These are phyloP conservation scores for Philopotamus ludificatus DNA, from an alignment of 1,140 invertebrate genomes.

Conservation along the genomic window DNA sequence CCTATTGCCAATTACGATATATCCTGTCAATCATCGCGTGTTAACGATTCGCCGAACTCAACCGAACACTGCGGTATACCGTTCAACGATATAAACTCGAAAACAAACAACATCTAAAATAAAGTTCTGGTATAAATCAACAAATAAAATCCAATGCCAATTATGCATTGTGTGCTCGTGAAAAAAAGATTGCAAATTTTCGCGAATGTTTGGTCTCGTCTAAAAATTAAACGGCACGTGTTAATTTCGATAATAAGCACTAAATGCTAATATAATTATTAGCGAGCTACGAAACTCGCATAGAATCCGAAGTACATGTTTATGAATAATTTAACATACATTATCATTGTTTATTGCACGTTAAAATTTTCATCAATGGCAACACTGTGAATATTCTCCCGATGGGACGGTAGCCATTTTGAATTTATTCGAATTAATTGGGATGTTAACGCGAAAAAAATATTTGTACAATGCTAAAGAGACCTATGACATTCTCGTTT, in stretches of 20 bases:
- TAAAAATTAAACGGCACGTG: neutral
- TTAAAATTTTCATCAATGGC: too few species aligned
- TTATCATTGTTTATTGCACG: too few species aligned
- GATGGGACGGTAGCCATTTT: too few species aligned
- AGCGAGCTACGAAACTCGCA: neutral
- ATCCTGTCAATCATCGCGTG: slow-evolving; percentile 23
- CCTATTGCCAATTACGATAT: slow-evolving; percentile 29
- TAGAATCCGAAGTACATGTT: too few species aligned
- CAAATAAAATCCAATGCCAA: neutral
- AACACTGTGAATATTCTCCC: too few species aligned
- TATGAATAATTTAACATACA: too few species aligned
- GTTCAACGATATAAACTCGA: neutral
- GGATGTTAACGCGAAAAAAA: too few species aligned
- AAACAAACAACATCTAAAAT: neutral
- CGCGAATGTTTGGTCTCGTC: neutral
- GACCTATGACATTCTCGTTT: too few species aligned
- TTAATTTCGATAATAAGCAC: neutral
- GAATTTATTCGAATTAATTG: too few species aligned
- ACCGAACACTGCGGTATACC: neutral
- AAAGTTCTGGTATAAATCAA: neutral
- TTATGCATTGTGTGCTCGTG: neutral
- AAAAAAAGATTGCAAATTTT: neutral
- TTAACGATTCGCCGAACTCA: neutral
- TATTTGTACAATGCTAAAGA: too few species aligned
- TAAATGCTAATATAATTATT: neutral